phyloP scores from a whole-genome alignment of 2,888 invertebrate species.

The Drosophila neoperkinsi region DNA sequence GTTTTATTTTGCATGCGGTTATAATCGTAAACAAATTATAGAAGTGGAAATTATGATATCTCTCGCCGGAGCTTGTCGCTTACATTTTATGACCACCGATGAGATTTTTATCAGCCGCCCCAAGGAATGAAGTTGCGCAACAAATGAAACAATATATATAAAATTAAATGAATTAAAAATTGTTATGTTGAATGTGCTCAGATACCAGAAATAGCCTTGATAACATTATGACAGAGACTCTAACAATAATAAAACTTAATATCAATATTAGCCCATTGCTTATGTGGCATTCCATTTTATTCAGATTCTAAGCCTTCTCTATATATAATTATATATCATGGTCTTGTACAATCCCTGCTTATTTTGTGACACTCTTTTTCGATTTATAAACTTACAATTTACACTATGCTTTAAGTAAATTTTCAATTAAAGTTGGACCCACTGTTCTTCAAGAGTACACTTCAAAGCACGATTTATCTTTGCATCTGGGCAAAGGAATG shows the following conservation, averaged over 20 bases:
- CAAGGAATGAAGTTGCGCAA: slow-evolving; percentile 2
- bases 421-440: not conserved
- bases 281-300: not conserved
- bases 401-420: not conserved
- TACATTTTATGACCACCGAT: slow-evolving; percentile 44
- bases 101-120: slow-evolving; percentile 48
- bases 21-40: slow-evolving; percentile 80
- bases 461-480: slow-evolving; percentile 52
- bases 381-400: not conserved
- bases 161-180: slow-evolving; percentile 4
- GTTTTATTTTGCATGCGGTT: slow-evolving; percentile 76
- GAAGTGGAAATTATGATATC: slow-evolving; percentile 77
- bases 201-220: not conserved
- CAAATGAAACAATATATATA: not conserved
- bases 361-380: too few species aligned
- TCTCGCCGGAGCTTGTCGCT: slow-evolving; percentile 22
- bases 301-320: not conserved
- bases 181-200: not conserved
- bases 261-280: too few species aligned
- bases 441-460: slow-evolving; percentile 1
- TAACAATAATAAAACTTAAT: not conserved
- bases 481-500: slow-evolving; percentile 32
- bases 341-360: too few species aligned
- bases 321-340: too few species aligned
- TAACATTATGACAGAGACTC: not conserved